Percentiles rank a stretch among this genome's conserved stretches.
Evolutionary conservation across 2,888 invertebrate genomes (phyloP).

Genomic region (Apodemia hepburni): DNA sequence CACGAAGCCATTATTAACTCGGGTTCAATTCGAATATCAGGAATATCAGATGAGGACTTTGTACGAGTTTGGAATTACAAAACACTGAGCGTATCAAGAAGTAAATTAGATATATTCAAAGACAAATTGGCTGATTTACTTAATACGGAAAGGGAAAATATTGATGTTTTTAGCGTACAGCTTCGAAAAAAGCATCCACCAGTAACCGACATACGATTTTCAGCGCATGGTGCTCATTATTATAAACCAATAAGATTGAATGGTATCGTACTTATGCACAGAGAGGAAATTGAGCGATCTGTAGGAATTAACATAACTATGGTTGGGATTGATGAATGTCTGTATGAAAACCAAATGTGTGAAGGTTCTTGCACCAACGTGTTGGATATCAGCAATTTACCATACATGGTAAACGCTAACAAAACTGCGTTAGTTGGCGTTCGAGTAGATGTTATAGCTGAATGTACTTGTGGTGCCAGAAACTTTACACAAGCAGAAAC

Average conservation of each 20-base stretch:
- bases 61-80: conserved; percentile 96
- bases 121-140: conserved; percentile 93
- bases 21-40: conserved; percentile 95
- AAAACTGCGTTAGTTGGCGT: conserved; percentile 98
- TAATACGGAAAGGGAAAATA: conserved; percentile 91
- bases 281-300: conserved; percentile 95
- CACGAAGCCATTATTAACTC: conserved; percentile 97
- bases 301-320: conserved; percentile 98
- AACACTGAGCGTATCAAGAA: conserved; percentile 90
- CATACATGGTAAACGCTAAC: conserved; percentile 98
- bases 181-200: conserved; percentile 92
- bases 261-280: conserved; percentile 95
- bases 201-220: conserved; percentile 94
- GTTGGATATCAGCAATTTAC: conserved; percentile 92
- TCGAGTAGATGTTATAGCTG: conserved; percentile 93
- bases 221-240: conserved; percentile 97
- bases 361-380: conserved; percentile 98
- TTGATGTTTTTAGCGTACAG: conserved; percentile 98
- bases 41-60: conserved; percentile 97
- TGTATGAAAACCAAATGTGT: conserved; percentile 96
- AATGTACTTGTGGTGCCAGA: conserved; percentile 95
- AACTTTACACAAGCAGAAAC: conserved; percentile 95
- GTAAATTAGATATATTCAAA: conserved; percentile 93
- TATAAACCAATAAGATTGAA: conserved; percentile 96
- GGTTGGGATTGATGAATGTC: conserved; percentile 98